Evolutionary conservation across 1,140 invertebrate genomes (phyloP).

Genomic region (Meteorus sp.): DNA sequence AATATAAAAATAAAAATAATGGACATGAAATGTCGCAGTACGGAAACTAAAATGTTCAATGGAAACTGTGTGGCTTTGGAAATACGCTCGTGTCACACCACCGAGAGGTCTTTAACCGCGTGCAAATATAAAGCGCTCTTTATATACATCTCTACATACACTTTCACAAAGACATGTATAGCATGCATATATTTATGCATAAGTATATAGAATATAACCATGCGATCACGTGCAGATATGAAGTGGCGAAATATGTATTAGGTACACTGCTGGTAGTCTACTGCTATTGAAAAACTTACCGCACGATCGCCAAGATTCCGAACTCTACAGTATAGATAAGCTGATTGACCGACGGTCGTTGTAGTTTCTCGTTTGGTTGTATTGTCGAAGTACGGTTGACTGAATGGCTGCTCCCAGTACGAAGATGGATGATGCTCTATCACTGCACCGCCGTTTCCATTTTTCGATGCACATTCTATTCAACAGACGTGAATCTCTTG

Average conservation of each 20-base stretch:
- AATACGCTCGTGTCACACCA: background rate
- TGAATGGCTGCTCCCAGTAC: slow-evolving; percentile 74
- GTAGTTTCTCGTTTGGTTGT: slow-evolving; percentile 80
- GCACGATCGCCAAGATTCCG: slow-evolving; percentile 84
- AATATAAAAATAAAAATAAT: too few species aligned
- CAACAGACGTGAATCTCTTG: slow-evolving; percentile 15
- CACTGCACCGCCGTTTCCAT: slow-evolving; percentile 36
- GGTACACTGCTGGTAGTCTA: background rate
- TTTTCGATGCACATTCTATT: slow-evolving; percentile 47
- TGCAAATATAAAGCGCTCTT: background rate
- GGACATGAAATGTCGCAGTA: background rate
- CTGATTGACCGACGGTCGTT: slow-evolving; percentile 82
- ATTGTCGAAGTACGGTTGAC: slow-evolving; percentile 88
- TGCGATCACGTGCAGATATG: slow-evolving; percentile 20
- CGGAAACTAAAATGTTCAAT: background rate
- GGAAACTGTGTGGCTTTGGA: background rate
- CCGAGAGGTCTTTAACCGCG: background rate
- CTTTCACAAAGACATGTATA: too few species aligned
- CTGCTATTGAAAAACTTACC: slow-evolving; percentile 72
- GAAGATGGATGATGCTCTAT: slow-evolving; percentile 51
- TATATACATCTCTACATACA: too few species aligned
- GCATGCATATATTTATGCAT: background rate
- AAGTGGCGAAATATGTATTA: background rate
- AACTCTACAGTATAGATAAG: slow-evolving; percentile 81
- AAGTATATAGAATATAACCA: background rate